phyloP scores from a whole-genome alignment of 2,797 vertebrate species.

The Peromyscus attwateri region DNA sequence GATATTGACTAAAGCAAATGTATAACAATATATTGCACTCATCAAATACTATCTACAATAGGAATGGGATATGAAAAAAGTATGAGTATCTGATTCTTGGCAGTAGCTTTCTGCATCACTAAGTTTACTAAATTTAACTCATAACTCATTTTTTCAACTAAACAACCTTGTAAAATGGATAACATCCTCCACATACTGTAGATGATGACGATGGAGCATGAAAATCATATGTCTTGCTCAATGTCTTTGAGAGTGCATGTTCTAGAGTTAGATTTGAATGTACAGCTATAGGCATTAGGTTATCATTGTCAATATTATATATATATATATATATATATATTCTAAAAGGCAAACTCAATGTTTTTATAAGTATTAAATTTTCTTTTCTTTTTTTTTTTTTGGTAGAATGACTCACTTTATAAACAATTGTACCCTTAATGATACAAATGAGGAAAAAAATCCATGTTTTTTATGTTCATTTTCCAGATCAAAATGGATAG shows the following conservation, averaged over 20 bases:
- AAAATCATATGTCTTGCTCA: neutral
- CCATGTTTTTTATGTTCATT: neutral
- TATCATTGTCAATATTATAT: neutral
- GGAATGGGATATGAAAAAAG: neutral
- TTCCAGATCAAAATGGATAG: too few relatives aligned
- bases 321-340: neutral
- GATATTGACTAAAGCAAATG: neutral
- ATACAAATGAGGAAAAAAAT: neutral
- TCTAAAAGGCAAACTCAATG: neutral
- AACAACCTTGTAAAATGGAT: neutral
- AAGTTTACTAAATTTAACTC: neutral
- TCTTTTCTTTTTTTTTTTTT: too few relatives aligned
- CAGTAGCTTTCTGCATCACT: neutral
- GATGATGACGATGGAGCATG: neutral
- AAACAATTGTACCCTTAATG: neutral
- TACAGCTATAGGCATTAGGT: neutral
- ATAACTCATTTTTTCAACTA: neutral
- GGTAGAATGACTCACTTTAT: neutral
- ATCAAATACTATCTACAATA: neutral
- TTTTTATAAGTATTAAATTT: neutral
- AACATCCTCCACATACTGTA: neutral
- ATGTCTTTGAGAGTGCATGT: neutral
- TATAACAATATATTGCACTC: neutral
- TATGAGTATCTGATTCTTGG: neutral
- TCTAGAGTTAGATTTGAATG: neutral